Base-by-base conservation (phyloP, 2,888 invertebrate genomes). In the Tanytarsus gracilentus region DNA sequence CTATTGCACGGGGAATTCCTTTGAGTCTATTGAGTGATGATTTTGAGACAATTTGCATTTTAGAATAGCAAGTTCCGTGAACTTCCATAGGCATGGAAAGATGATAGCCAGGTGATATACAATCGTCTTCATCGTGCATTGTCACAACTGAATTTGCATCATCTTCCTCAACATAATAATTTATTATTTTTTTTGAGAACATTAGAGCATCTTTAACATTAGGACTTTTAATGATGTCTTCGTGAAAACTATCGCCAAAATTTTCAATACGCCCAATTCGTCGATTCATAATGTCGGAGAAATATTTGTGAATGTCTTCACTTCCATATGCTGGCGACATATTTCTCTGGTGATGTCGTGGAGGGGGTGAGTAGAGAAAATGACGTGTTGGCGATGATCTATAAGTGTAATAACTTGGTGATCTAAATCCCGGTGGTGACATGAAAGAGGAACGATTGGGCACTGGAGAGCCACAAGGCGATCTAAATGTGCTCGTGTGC, bases 11-110 rank as follows among this genome's bases (percentile, higher is more conserved):
- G 16, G 69, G 68, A 60, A 48, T 14, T 25, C 60, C 60, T 25
- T 70, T 69, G 4, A 74, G 64, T 25, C 71, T 69, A 53, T 73
- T 72, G 62, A 70, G 72, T 1, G 74, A 72, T 14, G 69, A 68
- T 40, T 73, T 71, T 4, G 74, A 74, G 62, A 74, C 72, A 73
- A 74, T 74, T 68, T 74, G 73, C 74, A 74, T 73, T 62, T 72
- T 74, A 1, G 74, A 72, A 62, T 74, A 74, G 61, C 74, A 73
- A 1, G 74, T 71, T 5, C 74, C 74, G 51, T 74, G 74, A 0
- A 74, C 74, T 63, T 74, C 74, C 67, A 74, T 68, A 4, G 74
- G 74, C 44, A 74, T 65, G 4, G 72, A 72, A 2, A 73, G 72
- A 50, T 74, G 74, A 61, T 74, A 74, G 8, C 74, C 61, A 0